phyloP scores from a whole-genome alignment of 2,888 invertebrate genomes.

The Heliconius cydno region DNA sequence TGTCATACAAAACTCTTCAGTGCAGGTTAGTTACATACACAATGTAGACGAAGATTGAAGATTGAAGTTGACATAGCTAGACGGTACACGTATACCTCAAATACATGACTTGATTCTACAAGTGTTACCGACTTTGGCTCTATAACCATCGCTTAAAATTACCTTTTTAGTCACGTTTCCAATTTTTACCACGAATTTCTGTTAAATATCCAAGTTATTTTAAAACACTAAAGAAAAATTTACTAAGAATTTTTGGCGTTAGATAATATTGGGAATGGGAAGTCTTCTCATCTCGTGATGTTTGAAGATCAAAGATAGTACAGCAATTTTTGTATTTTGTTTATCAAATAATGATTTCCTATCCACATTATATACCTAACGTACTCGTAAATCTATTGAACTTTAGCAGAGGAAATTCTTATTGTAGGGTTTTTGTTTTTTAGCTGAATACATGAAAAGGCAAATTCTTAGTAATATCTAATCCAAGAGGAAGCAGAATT shows the following conservation, averaged over 20 bases:
- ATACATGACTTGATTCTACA: no score
- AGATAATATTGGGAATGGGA: slow-evolving; percentile 11
- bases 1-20: no score
- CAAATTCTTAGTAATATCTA: neutral
- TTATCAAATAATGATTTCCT: slow-evolving; percentile 23
- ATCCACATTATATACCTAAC: neutral
- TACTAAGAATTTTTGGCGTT: neutral
- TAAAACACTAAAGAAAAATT: neutral
- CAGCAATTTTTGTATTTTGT: slow-evolving; percentile 7
- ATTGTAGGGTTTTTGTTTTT: slow-evolving; percentile 19
- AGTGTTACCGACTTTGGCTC: no score
- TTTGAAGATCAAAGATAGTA: slow-evolving; percentile 25
- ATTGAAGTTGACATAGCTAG: no score
- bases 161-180: slow-evolving; percentile 7
- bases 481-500: neutral
- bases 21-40: no score
- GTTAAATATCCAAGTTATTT: neutral
- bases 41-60: no score
- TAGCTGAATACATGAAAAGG: neutral
- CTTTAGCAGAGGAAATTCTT: neutral
- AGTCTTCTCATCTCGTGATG: slow-evolving; percentile 5
- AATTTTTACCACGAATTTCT: neutral
- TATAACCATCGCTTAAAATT: neutral
- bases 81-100: no score
- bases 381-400: slow-evolving; percentile 17